Base-by-base conservation (phyloP, 2,113 vertebrate species). In the Triplophysa siluroides region DNA sequence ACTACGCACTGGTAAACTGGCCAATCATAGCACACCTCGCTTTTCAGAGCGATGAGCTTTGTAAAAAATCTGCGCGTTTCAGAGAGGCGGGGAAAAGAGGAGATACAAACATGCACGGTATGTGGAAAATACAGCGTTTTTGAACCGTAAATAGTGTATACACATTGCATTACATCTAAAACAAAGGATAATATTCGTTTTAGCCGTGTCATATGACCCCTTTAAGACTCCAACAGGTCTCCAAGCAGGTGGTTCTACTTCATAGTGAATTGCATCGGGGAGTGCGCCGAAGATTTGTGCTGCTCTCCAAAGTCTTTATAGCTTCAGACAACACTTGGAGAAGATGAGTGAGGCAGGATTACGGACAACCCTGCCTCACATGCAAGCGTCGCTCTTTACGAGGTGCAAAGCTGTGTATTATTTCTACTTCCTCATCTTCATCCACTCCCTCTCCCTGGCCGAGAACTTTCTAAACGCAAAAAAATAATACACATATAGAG, bases 361-460 rank as follows among this genome's bases (percentile, higher is more conserved):
- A 80, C 77, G 79, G 80, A 79, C 80, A 85, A 85, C 88, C 69
- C 77, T 79, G 77, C 83, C 80, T 19, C 73, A 90, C 84, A 84
- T 87, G 84, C 73, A 58, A 76, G 85, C 73, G 7, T 63, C 71
- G 43, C 58, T 79, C 86, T 92, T 91, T 91, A 92, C 52, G 88
- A 92, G 87, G 88, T 91, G 90, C 76, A 87, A 93, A 92, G 84
- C 84, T 78, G 81, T 68, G 71, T 77, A 83, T 89, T 87, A 87
- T 85, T 88, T 79, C 81, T 68, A 71, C 75, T 84, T 79, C 26
- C 26, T 43, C 38, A 82, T 85, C 63, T 66, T 73, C 33, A 78
- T 86, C 78, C 54, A 9, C 68, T 62, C 66, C 62, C 66, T 67
- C 80, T 79, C 83, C 79, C 73, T 24, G 43, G 56, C 68, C 82